Evolutionary conservation across 1,140 invertebrate species (phyloP), one percentile per base, ranked within the genome.

Genomic region (Leptopilina boulardi): DNA sequence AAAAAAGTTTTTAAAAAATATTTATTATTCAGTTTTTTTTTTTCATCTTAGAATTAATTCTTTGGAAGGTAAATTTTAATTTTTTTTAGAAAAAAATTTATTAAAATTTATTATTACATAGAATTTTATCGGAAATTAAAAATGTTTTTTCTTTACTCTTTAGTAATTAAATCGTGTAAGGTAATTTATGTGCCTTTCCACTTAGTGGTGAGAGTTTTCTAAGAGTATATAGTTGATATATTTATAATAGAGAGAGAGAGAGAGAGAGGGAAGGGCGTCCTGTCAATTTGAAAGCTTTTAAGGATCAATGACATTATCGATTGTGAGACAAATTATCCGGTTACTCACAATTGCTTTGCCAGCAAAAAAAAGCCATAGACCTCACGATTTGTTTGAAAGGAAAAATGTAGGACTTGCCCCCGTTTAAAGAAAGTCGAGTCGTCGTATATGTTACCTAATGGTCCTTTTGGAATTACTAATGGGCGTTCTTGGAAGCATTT

Each of bases 311-410:
- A 13, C 26, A 3, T 66, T 66, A 66, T 30, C 59, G 59, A 66
- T 66, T 66, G n/a, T n/a, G 23, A 23, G 59, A 66, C 59, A 66
- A 66, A 66, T 66, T 66, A 66, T 66, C 59, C 26, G 26, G 26
- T 66, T 66, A 66, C 26, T 34, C 10, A 66, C 23, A 30, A 66
- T 66, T 66, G 59, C 59, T 6, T 34, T 66, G 59, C 23, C 59
- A 66, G 59, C 26, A 66, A 66, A 66, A 66, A 66, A 66, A 66
- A 66, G 59, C 23, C 59, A 59, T 59, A 9, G 6, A 11, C 26
- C 15, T 23, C 26, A 66, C 13, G 8, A 66, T 13, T 66, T 66
- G 59, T 30, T 66, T 66, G 59, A 66, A 66, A 66, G 59, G 21
- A 66, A 23, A 51, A 66, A 66, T 66, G 59, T 66, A 30, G 30